Base-by-base conservation (phyloP, 2,113 vertebrate species). In the Daubentonia madagascariensis region DNA sequence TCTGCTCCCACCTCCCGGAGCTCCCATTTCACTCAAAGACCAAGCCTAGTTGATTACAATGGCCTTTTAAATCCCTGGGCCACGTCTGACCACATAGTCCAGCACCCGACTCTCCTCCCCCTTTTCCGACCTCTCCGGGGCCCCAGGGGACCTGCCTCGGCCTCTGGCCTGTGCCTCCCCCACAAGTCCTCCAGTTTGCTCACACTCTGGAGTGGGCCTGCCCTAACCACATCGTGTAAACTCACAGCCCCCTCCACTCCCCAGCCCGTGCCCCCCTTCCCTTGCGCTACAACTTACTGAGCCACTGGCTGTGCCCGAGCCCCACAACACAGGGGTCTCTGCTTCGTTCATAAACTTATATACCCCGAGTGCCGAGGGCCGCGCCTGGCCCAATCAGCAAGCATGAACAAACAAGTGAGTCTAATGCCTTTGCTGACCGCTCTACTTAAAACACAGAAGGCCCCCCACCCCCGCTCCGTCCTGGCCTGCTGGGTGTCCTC, bases 391-490 rank as follows among this genome's bases (percentile, higher is more conserved):
- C 7, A 4, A 23, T 23, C 40, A 17, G 18, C 1, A 1, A 0
- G 8, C 8, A 20, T 0, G 9, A 20, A 17, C 9, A 20, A 50
- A 12, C 0, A n/a, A 13, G 5, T 0, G 37, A 22, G 50, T n/a
- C 22, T 8, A 8, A 7, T 0, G 30, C 20, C 45, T 45, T 52
- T 37, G n/a, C 10, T 0, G 43, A 17, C 48, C 67, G 9, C 14
- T 3, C 4, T 0, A 7, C 12, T 30, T 8, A 43, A 22, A 40
- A 8, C 5, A 6, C 28, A 16, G 61, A 22, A 25, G 4, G 14
- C 6, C 10, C 4, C 7, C 35, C 30, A 35, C 32, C 12, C 28
- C 0, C 6, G 52, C n/a, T 5, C 89, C 5, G 17, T 5, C 32
- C 50, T 1, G 3, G 17, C 16, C 3, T 1, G 61, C 23, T 59